A percentile compares a stretch with the other conserved stretches of the same genome.
Evolutionary conservation across 2,113 vertebrate species (phyloP).

Genomic region (Apodemus speciosus): DNA sequence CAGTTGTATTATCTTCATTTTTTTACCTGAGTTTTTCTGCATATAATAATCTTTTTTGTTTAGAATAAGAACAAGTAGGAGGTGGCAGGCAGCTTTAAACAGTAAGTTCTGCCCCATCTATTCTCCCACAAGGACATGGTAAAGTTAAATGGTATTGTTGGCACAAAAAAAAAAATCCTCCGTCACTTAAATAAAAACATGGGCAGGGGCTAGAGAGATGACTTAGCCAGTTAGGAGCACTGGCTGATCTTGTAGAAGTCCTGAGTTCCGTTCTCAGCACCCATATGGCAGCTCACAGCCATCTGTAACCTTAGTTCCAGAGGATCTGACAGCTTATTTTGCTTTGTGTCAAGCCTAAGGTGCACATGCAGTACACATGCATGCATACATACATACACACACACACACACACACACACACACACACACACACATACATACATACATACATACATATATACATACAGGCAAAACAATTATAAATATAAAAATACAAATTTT

Average conservation of each 20-base stretch:
- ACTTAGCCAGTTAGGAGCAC: neutral
- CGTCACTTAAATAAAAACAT: slow-evolving; percentile 9
- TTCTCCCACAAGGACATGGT: neutral
- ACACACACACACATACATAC: neutral
- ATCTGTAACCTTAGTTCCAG: neutral
- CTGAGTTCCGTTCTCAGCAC: neutral
- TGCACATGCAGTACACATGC: neutral
- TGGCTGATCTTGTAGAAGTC: neutral
- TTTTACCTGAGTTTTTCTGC: slow-evolving; percentile 52
- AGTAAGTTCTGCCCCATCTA: neutral
- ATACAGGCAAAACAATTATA: neutral
- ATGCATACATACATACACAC: neutral
- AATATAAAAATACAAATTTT: neutral
- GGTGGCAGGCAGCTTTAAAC: neutral
- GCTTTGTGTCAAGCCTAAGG: neutral
- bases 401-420: neutral
- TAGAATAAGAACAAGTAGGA: slow-evolving; percentile 13
- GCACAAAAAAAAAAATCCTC: slow-evolving; percentile 11
- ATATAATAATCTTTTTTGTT: slow-evolving; percentile 53
- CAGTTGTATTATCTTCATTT: slow-evolving; percentile 36
- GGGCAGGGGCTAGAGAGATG: neutral
- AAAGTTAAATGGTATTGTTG: neutral
- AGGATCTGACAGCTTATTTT: neutral
- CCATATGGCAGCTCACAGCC: neutral
- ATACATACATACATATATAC: neutral